These are phyloP conservation scores for Tipula confusa DNA, from an alignment of 2,888 invertebrate genomes.

Conservation along the genomic window DNA sequence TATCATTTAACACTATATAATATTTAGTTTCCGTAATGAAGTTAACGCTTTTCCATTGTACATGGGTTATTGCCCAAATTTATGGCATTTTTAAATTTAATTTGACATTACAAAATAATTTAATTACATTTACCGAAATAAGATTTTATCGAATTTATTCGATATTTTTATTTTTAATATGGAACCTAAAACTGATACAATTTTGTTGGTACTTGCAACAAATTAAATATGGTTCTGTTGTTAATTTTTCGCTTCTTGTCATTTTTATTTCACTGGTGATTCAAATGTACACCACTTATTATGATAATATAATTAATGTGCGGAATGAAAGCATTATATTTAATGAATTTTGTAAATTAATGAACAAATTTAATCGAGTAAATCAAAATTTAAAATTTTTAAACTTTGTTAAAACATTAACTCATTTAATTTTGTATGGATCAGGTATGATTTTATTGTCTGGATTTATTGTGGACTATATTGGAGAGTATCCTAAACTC, in stretches of 20 bases:
- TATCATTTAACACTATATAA: not conserved
- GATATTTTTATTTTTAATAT: not conserved
- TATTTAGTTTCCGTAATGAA: not conserved
- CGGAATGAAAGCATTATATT: not conserved
- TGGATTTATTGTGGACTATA: not conserved
- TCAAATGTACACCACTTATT: not conserved
- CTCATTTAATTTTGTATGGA: not conserved
- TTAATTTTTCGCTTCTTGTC: not conserved
- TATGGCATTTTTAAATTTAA: not conserved
- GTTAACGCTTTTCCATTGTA: not conserved
- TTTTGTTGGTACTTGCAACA: not conserved
- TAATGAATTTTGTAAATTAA: not conserved
- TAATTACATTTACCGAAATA: not conserved
- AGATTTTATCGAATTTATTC: not conserved
- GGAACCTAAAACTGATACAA: not conserved
- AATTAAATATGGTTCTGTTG: not conserved
- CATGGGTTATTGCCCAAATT: not conserved
- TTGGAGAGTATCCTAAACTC: not conserved
- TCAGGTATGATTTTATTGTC: not conserved
- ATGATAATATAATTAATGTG: not conserved
- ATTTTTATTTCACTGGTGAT: not conserved
- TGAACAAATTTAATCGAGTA: not conserved
- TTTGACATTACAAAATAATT: not conserved
- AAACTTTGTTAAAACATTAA: not conserved
- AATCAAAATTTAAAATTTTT: not conserved